A percentile compares a stretch with the other conserved stretches of the same genome.
phyloP scores from a whole-genome alignment of 2,888 invertebrate species.

The Drosophila infuscata region DNA sequence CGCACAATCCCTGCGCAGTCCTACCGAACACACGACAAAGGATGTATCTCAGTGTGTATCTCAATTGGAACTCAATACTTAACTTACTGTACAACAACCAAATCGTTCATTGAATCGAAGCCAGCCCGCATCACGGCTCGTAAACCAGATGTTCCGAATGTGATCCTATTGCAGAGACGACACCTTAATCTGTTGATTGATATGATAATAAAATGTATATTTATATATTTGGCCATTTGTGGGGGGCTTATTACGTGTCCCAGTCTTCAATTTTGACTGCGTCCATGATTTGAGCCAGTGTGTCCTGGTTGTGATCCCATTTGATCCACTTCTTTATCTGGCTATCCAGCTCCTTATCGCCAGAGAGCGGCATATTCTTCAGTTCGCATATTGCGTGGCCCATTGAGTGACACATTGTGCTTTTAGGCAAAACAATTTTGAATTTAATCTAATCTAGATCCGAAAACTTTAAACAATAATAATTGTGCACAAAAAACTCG shows the following conservation, averaged over 20 bases:
- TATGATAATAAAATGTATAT: background rate
- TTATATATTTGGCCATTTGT: background rate
- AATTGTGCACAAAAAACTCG: constrained; percentile 3
- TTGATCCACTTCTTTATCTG: constrained; percentile 91
- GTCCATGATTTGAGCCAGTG: constrained; percentile 88
- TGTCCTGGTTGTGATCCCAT: constrained; percentile 91
- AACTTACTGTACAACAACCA: constrained; percentile 93
- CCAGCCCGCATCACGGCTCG: constrained; percentile 97
- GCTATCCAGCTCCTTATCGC: constrained; percentile 86
- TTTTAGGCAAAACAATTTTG: constrained; percentile 20
- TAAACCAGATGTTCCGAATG: constrained; percentile 97
- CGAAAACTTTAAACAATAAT: background rate
- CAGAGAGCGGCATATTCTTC: constrained; percentile 62
- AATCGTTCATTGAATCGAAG: constrained; percentile 97
- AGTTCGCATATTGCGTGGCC: constrained; percentile 60
- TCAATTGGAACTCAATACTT: background rate
- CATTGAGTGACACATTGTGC: constrained; percentile 44
- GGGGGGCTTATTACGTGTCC: constrained; percentile 53
- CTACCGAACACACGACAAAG: constrained; percentile 18
- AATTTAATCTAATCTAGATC: constrained; percentile 6
- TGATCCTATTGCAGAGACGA: constrained; percentile 90
- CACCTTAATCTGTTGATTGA: constrained; percentile 85
- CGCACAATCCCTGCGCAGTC: constrained; percentile 94
- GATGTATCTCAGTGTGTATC: background rate
- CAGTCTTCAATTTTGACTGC: constrained; percentile 87